Base-by-base conservation (phyloP, 2,888 invertebrate species). In the Dendrolimus houi region DNA sequence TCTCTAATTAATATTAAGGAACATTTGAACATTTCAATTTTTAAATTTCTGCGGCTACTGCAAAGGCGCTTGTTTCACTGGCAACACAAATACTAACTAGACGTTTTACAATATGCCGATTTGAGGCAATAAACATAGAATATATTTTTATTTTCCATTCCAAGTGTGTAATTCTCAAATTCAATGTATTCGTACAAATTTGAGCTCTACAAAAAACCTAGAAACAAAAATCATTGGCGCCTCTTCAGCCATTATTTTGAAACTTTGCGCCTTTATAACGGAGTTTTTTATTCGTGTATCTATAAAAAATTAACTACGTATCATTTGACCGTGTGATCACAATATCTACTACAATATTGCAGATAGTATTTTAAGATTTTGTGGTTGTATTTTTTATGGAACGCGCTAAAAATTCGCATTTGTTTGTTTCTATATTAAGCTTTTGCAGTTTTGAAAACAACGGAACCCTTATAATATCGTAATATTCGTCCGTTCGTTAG, bases 301-400 rank as follows among this genome's bases (percentile, higher is more conserved):
- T 62, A 55, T 58, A 65, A 64, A 66, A 65, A 67, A 64, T 67
- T 69, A 63, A 69, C 60, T 63, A 52, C 52, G 2, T 52, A 13
- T 53, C 53, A 14, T 9, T 55, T 12, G 10, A 47, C 47, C 47
- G 47, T 47, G 47, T 47, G 47, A 47, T 47, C 47, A 13, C 47
- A 52, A 55, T 54, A 47, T 10, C 9, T 47, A 47, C 10, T 47
- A 10, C 47, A 10, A 47, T 47, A 47, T 47, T 47, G 47, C 47
- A 29, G 29, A 29, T 6, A 29, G 6, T 29, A 29, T 29, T 29
- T 47, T 47, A 47, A 47, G 47, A 47, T 8, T 47, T 47, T 47
- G 8, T 47, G 47, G 12, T 47, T 47, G 47, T 47, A 29, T 29
- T 29, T 29, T 29, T 29, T 29, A 29, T 29, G 29, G 29, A 6